phyloP scores from a whole-genome alignment of 2,797 vertebrate species.

The Ficedula albicollis region DNA sequence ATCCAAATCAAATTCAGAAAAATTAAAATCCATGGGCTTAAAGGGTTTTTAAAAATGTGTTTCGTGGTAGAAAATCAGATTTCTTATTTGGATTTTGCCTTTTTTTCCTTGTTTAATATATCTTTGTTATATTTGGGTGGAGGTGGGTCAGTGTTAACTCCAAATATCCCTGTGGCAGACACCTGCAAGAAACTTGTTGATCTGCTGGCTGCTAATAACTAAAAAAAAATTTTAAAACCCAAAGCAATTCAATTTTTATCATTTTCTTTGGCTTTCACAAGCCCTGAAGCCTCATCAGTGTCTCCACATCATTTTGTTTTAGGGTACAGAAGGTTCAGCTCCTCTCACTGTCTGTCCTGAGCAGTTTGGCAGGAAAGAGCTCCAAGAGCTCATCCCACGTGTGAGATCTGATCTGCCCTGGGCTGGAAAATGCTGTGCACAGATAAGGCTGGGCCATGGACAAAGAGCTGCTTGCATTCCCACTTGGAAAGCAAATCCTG shows the following conservation, averaged over 20 bases:
- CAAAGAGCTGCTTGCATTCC: not conserved
- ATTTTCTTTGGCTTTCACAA: not conserved
- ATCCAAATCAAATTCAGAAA: not conserved
- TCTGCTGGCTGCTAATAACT: not conserved
- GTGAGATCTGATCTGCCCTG: not conserved
- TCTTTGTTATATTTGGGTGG: not conserved
- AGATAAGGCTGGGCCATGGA: not conserved
- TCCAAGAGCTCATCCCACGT: not conserved
- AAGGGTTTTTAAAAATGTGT: not conserved
- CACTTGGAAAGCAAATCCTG: not conserved
- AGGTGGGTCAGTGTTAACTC: not conserved
- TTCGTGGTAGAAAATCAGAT: not conserved
- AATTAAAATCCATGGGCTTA: not conserved
- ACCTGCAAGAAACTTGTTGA: not conserved
- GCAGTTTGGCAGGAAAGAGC: not conserved
- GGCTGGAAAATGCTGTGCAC: not conserved
- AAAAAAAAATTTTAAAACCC: no score
- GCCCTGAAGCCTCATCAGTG: not conserved
- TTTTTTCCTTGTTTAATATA: not conserved
- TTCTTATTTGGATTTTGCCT: not conserved
- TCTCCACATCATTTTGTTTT: not conserved
- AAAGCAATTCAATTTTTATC: not conserved
- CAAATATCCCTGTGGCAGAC: not conserved
- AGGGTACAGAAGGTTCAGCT: not conserved
- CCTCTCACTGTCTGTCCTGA: not conserved